Conservation (phyloP, 2,113 vertebrate genomes). For the Podarcis raffonei region DNA sequence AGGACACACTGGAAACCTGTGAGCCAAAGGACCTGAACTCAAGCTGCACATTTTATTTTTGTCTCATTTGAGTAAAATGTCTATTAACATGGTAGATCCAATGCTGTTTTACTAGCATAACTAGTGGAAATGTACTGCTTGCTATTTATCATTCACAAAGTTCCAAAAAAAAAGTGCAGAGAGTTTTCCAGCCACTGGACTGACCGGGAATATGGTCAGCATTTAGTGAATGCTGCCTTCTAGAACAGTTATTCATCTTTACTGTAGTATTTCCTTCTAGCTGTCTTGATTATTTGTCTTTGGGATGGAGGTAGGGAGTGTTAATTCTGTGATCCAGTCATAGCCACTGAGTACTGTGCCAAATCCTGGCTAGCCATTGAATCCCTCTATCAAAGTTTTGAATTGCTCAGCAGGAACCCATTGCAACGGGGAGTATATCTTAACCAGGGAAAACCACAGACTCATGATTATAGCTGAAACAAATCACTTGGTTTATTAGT, state of each 20-base stretch:
- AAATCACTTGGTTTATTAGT: no score
- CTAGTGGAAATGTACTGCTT: not conserved
- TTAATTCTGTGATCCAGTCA: no score
- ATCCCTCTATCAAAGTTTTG: no score
- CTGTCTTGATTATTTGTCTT: constrained; percentile 1
- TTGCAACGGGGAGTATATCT: no score
- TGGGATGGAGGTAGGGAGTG: not conserved
- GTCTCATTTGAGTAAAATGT: not conserved
- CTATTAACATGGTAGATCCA: not conserved
- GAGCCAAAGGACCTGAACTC: not conserved
- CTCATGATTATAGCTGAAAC: no score
- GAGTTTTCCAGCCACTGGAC: not conserved
- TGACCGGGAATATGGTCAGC: not conserved
- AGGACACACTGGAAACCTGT: not conserved
- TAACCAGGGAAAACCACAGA: no score
- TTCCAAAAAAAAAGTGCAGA: not conserved
- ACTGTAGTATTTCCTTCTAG: not conserved
- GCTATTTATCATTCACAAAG: not conserved
- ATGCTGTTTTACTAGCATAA: not conserved
- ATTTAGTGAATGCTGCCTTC: not conserved
- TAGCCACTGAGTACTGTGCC: no score
- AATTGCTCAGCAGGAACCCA: no score
- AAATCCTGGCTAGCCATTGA: no score
- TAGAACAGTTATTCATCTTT: not conserved
- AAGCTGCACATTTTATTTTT: not conserved